Percentiles rank a stretch among this genome's conserved stretches.
These are phyloP conservation scores for Ptychoptera albimana DNA, from an alignment of 2,888 invertebrate genomes.

Conservation along the genomic window DNA sequence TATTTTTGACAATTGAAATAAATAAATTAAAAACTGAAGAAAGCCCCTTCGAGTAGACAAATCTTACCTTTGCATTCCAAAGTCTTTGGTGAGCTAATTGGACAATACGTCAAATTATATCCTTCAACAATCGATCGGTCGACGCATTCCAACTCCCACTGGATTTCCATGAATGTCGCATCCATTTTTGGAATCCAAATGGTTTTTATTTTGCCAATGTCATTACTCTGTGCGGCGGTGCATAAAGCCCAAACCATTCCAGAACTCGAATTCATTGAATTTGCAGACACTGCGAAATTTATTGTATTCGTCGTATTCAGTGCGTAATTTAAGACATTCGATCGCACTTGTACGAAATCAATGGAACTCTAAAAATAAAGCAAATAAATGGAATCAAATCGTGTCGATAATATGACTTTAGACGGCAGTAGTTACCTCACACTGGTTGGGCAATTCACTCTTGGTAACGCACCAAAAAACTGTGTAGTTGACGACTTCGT, in stretches of 20 bases:
- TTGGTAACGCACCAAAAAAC: conserved; percentile 61
- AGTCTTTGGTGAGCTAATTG: conserved; percentile 26
- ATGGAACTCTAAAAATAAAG: conserved; percentile 41
- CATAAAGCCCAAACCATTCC: conserved; percentile 79
- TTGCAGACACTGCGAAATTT: conserved; percentile 65
- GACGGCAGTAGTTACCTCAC: conserved; percentile 28
- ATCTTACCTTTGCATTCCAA: too few species aligned
- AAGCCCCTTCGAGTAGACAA: too few species aligned
- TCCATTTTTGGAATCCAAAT: conserved; percentile 33
- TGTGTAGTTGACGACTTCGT: conserved; percentile 50
- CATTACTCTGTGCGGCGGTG: conserved; percentile 16
- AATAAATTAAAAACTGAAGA: too few species aligned
- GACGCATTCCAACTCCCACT: conserved; percentile 64
- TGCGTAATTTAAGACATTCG: too few species aligned
- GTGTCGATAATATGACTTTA: neutral
- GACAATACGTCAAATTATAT: conserved; percentile 62
- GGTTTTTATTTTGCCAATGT: conserved; percentile 38
- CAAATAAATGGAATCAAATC: conserved; percentile 5
- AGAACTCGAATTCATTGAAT: conserved; percentile 49
- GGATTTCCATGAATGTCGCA: conserved; percentile 41
- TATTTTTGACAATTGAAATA: conserved; percentile 27
- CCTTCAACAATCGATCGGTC: conserved; percentile 56
- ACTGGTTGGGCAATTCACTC: conserved; percentile 39
- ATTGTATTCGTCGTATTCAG: conserved; percentile 28
- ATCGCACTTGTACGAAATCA: conserved; percentile 33